Conservation (phyloP, 2,113 vertebrate species). For the Atrichornis clamosus region DNA sequence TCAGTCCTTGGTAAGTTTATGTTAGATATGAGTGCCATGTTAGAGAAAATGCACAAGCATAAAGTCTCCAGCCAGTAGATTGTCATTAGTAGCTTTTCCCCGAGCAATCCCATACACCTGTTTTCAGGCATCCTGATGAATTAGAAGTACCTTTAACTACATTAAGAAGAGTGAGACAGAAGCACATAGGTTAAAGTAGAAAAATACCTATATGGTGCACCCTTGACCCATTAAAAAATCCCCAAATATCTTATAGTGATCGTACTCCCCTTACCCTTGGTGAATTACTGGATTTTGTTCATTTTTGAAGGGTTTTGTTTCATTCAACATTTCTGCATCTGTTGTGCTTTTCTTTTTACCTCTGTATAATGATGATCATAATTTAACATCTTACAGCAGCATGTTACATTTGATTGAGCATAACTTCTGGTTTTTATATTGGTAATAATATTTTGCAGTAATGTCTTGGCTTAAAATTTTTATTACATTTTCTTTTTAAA, state of each 20-base stretch:
- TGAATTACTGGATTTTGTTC: neutral
- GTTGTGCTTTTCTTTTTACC: neutral
- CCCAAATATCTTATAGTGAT: neutral
- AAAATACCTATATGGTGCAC: neutral
- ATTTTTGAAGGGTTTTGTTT: neutral
- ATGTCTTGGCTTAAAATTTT: neutral
- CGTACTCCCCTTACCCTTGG: neutral
- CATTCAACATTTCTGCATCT: neutral
- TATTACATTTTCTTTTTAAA: neutral
- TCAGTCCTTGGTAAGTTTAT: slow-evolving; percentile 7
- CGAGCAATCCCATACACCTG: neutral
- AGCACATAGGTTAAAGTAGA: neutral
- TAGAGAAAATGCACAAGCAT: neutral
- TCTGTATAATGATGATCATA: neutral
- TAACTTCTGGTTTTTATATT: neutral
- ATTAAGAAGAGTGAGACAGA: neutral
- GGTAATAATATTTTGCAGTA: neutral
- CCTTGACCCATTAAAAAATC: neutral
- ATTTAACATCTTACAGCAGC: neutral
- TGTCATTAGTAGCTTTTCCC: neutral
- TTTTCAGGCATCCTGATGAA: neutral
- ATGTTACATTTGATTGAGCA: neutral
- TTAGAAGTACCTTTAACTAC: neutral
- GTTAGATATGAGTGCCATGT: neutral
- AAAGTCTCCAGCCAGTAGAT: neutral